Percentiles rank a stretch among this genome's conserved stretches.
These are phyloP conservation scores for Cosmia trapezina DNA, from an alignment of 2,888 invertebrate genomes.

Conservation along the genomic window DNA sequence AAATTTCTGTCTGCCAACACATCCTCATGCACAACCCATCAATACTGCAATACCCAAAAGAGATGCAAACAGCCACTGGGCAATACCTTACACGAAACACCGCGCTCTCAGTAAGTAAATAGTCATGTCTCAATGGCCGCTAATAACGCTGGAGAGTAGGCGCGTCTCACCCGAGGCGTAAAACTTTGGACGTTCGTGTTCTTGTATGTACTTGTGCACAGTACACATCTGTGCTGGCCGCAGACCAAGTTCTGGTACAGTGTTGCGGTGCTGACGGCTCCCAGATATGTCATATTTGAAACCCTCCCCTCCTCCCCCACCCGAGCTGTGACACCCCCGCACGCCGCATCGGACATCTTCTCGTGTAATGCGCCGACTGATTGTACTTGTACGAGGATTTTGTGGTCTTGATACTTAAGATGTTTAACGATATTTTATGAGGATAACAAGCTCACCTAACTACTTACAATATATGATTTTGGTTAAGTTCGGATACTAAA, in stretches of 20 bases:
- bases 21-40: conserved; percentile 23
- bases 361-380: conserved; percentile 80
- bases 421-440: neutral
- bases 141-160: conserved; percentile 84
- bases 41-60: conserved; percentile 58
- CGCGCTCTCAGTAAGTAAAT: conserved; percentile 84
- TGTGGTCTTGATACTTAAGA: conserved; percentile 68
- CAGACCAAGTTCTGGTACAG: conserved; percentile 87
- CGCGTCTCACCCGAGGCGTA: conserved; percentile 82
- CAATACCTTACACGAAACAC: conserved; percentile 72
- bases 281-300: conserved; percentile 89
- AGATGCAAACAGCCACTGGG: conserved; percentile 73
- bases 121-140: conserved; percentile 86
- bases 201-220: conserved; percentile 67
- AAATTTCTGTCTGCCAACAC: conserved; percentile 17
- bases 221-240: conserved; percentile 86
- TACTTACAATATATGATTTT: neutral
- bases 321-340: conserved; percentile 64
- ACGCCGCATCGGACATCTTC: conserved; percentile 81
- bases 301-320: conserved; percentile 64
- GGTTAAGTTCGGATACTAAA: neutral
- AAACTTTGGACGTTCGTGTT: conserved; percentile 78
- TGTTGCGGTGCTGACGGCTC: conserved; percentile 86
- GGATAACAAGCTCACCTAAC: neutral
- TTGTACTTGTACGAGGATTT: conserved; percentile 72